phyloP scores from a whole-genome alignment of 2,113 vertebrate species.

The Mesocricetus auratus region DNA sequence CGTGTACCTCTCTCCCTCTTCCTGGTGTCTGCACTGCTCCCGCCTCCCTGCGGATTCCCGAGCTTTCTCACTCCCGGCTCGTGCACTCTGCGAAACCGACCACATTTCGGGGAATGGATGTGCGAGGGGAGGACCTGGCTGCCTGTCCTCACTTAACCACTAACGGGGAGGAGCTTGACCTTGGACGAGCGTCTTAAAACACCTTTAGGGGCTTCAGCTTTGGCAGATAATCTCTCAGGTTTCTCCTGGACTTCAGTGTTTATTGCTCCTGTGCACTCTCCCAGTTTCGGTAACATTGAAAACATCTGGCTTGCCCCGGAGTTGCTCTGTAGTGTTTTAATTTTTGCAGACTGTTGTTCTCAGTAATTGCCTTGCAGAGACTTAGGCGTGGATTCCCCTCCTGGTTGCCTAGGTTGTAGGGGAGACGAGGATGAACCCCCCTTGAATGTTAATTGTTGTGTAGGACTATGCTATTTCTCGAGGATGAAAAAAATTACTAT shows the following conservation, averaged over 20 bases:
- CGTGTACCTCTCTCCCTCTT: no score
- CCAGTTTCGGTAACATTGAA: not conserved
- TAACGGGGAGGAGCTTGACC: not conserved
- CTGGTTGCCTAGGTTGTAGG: not conserved
- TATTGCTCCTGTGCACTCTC: not conserved
- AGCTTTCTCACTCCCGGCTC: not conserved
- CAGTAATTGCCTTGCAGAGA: not conserved
- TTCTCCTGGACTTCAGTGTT: not conserved
- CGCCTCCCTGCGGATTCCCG: not conserved
- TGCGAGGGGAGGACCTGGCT: not conserved
- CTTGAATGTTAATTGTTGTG: not conserved
- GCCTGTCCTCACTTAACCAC: not conserved
- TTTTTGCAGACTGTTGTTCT: not conserved
- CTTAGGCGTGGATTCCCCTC: not conserved
- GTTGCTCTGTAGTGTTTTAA: not conserved
- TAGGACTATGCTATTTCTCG: not conserved
- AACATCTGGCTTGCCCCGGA: not conserved
- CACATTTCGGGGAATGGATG: not conserved
- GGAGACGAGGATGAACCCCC: not conserved
- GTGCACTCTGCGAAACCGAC: not conserved
- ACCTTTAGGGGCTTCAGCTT: not conserved
- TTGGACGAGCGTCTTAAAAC: not conserved
- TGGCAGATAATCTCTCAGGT: not conserved
- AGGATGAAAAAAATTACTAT: not conserved
- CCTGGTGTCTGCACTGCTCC: not conserved